phyloP scores from a whole-genome alignment of 1,140 invertebrate species.

The Drosophila arizonae region DNA sequence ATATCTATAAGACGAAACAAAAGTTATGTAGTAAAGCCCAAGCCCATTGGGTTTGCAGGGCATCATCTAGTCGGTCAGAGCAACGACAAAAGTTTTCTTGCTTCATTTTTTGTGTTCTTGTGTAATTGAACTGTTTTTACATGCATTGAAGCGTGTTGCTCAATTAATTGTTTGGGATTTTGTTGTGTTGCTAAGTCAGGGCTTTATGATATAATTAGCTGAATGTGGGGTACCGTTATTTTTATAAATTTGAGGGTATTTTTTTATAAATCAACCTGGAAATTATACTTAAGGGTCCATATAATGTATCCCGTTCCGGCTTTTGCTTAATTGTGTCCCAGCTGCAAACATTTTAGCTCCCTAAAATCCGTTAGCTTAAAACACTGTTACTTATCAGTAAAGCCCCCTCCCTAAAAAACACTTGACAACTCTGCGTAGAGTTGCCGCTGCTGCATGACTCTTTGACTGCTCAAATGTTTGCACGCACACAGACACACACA shows the following conservation, averaged over 20 bases:
- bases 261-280: no score
- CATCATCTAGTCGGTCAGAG: no score
- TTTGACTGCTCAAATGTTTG: constrained; percentile 56
- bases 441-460: constrained; percentile 44
- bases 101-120: constrained; percentile 34
- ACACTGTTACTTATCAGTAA: constrained; percentile 25
- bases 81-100: neutral
- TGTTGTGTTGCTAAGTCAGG: constrained; percentile 37
- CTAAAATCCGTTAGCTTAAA: neutral
- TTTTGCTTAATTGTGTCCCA: neutral
- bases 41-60: no score
- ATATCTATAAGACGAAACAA: no score
- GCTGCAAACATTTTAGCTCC: neutral
- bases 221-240: neutral
- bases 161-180: constrained; percentile 69
- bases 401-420: neutral
- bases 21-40: no score
- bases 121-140: constrained; percentile 18
- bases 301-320: no score
- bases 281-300: no score
- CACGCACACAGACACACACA: constrained; percentile 34
- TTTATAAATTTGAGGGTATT: neutral
- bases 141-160: constrained; percentile 45
- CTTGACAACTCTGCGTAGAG: constrained; percentile 34
- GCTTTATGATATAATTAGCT: constrained; percentile 67